Base-by-base conservation (phyloP, 2,113 vertebrate species). In the Mustelus asterias region DNA sequence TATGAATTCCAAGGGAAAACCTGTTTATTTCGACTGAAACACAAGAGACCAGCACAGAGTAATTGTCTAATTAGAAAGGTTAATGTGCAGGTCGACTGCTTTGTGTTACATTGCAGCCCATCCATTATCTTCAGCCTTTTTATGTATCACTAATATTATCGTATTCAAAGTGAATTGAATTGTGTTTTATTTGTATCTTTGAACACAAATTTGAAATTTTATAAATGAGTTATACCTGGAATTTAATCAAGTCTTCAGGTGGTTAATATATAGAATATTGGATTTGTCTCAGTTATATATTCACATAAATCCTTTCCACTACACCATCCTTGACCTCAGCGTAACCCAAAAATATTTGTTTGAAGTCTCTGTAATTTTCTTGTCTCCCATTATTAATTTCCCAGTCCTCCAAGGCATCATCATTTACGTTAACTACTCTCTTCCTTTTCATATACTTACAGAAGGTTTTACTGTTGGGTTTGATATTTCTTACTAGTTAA, bases 91-190 rank as follows among this genome's bases (percentile, higher is more conserved):
- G 20, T 54, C 26, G 41, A 48, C 94, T 54, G 94, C 22, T 76
- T 72, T 65, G 89, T 44, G 60, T 18, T 65, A 67, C 18, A 33
- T 54, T 54, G 44, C 41, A 70, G 54, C 11, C 94, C 37, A 72
- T 72, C 94, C 69, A 72, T 95, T 95, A 48, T 54, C 22, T 54
- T 72, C 14, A 95, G 37, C 11, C 29, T 48, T 41, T 13, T 2
- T 72, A 33, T 70, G 14, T 72, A 44, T 69, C 67, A 48, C 44
- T 54, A 72, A 72, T 48, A 70, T 54, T 70, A 72, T 44, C 76
- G 70, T 95, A 76, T 95, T 95, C 65, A 95, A 72, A 70, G 22
- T 48, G 44, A 95, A 95, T 48, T 95, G 22, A 95, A 48, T 95
- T 94, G 22, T 69, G 33, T 94, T 94, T 70, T 65, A 70, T 48